A percentile compares a stretch with the other conserved stretches of the same genome.
Evolutionary conservation across 2,888 invertebrate species (phyloP).

Genomic region (Hirtodrosophila trivittata): DNA sequence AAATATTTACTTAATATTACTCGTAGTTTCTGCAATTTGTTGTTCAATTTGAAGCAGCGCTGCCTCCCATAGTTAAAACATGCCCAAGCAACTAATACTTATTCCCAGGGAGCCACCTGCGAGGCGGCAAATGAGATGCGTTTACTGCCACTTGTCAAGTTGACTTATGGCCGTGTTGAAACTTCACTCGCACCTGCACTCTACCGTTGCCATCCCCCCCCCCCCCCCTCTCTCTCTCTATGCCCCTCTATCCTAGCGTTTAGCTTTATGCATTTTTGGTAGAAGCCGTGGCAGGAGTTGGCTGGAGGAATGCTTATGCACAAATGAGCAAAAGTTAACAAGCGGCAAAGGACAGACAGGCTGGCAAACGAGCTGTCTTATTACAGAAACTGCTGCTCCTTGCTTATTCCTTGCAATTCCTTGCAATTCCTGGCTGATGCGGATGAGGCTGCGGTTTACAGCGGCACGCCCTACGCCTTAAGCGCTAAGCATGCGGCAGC

Average conservation of each 20-base stretch:
- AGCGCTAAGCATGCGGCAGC: conserved; percentile 57
- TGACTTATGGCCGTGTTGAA: conserved; percentile 61
- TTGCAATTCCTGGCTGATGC: conserved; percentile 7
- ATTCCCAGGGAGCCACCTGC: not conserved
- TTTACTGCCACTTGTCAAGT: conserved; percentile 65
- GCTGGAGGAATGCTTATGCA: conserved; percentile 32
- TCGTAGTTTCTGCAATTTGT: conserved; percentile 30
- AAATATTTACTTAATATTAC: conserved; percentile 65
- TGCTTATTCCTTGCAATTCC: conserved; percentile 3
- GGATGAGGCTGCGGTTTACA: conserved; percentile 45
- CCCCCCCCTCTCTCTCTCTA: too few species aligned
- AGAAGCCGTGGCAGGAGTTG: not conserved
- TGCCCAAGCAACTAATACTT: not conserved
- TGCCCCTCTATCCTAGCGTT: too few species aligned
- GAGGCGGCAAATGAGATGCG: conserved; percentile 42
- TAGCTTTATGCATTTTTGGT: conserved; percentile 16
- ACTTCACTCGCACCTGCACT: conserved; percentile 47
- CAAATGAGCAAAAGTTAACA: conserved; percentile 76
- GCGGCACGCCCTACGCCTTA: conserved; percentile 43
- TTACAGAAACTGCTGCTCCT: conserved; percentile 51
- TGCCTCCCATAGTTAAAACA: not conserved
- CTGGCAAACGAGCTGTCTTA: conserved; percentile 72
- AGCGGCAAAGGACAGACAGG: conserved; percentile 27
- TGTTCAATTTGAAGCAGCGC: conserved; percentile 34
- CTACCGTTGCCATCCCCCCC: conserved; percentile 1